These are phyloP conservation scores for Solenodon paradoxus DNA, from an alignment of 2,113 vertebrate species.

Conservation along the genomic window DNA sequence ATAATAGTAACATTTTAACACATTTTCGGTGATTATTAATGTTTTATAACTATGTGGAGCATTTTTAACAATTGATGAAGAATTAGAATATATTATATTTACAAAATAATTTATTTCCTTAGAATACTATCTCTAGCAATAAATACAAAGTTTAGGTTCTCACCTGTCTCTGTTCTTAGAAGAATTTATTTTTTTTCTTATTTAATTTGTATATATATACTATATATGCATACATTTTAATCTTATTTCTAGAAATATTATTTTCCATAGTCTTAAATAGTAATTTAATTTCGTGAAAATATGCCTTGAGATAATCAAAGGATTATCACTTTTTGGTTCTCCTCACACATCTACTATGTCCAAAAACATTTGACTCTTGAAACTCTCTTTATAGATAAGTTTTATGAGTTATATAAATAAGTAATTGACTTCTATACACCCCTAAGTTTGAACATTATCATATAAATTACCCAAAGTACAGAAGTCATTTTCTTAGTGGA, in stretches of 20 bases:
- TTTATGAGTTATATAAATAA: background rate
- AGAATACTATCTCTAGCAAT: background rate
- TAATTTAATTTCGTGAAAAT: constrained; percentile 71
- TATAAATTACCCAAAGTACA: background rate
- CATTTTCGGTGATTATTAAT: background rate
- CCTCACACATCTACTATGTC: background rate
- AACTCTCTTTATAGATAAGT: background rate
- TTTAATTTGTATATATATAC: too few species aligned
- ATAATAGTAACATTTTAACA: background rate
- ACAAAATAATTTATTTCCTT: background rate
- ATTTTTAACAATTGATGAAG: background rate
- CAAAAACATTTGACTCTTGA: background rate
- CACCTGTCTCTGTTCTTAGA: background rate
- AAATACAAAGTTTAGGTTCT: background rate
- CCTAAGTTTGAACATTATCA: background rate
- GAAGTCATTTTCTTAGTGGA: background rate
- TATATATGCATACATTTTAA: background rate
- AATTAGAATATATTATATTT: background rate
- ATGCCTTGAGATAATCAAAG: constrained; percentile 69
- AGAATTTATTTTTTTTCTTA: too few species aligned
- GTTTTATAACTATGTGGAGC: background rate
- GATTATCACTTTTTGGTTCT: background rate
- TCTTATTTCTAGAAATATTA: background rate
- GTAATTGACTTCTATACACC: background rate
- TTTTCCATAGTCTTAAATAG: constrained; percentile 56